phyloP scores from a whole-genome alignment of 2,888 invertebrate genomes.

The Ecliptopera silaceata region DNA sequence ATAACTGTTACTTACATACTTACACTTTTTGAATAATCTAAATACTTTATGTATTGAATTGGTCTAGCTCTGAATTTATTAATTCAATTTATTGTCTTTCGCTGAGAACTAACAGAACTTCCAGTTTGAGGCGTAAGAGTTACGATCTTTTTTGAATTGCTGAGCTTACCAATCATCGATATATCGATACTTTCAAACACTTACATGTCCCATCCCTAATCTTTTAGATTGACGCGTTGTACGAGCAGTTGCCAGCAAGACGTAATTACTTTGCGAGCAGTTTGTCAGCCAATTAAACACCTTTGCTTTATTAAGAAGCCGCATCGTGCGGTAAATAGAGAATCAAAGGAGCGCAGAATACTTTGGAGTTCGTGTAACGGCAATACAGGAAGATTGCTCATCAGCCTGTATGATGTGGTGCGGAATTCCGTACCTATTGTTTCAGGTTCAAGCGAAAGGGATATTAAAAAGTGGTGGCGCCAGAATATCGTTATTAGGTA shows the following conservation, averaged over 20 bases:
- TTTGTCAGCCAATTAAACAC: conserved; percentile 83
- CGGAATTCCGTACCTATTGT: not conserved
- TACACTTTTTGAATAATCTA: too few relatives aligned
- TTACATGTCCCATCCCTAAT: conserved; percentile 50
- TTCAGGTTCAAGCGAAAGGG: not conserved
- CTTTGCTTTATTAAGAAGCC: conserved; percentile 82
- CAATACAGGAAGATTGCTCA: conserved; percentile 20
- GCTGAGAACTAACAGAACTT: too few relatives aligned
- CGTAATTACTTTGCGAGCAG: conserved; percentile 80
- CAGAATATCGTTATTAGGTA: too few relatives aligned
- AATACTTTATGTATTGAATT: too few relatives aligned
- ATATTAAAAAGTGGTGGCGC: too few relatives aligned
- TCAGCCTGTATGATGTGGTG: conserved; percentile 20
- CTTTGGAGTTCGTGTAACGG: conserved; percentile 19
- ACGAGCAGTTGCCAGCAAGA: conserved; percentile 70
- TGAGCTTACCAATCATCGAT: conserved; percentile 14
- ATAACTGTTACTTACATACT: too few relatives aligned
- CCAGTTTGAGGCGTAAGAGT: too few relatives aligned
- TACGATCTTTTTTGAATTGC: too few relatives aligned
- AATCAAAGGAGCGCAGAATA: conserved; percentile 33
- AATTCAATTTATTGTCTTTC: too few relatives aligned
- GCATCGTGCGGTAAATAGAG: conserved; percentile 60
- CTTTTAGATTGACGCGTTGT: conserved; percentile 72
- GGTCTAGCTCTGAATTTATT: too few relatives aligned
- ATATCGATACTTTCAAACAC: not conserved